Evolutionary conservation across 1,140 invertebrate genomes (phyloP).

Genomic region (Metaphire vulgaris): DNA sequence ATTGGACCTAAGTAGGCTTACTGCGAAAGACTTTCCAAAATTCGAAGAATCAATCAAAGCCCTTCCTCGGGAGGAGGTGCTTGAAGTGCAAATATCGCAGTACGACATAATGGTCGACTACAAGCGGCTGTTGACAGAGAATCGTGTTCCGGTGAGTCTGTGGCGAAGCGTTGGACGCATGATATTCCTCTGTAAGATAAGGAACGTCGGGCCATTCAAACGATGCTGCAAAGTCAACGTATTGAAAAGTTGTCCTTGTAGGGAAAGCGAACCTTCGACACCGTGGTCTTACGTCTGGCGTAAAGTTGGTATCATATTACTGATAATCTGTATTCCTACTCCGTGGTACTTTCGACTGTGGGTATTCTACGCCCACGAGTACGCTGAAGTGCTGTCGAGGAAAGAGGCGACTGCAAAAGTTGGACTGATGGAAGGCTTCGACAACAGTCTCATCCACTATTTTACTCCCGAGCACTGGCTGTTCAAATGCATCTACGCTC

Average conservation of each 20-base stretch:
- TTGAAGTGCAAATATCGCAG: constrained; percentile 15
- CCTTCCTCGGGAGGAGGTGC: neutral
- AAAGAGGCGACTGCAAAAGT: constrained; percentile 30
- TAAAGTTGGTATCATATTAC: constrained; percentile 35
- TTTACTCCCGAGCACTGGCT: constrained; percentile 42
- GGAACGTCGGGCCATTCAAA: constrained; percentile 18
- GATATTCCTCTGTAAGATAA: constrained; percentile 24
- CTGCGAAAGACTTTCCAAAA: constrained; percentile 18
- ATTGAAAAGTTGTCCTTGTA: neutral
- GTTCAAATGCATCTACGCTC: constrained; percentile 42
- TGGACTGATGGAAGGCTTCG: constrained; percentile 34
- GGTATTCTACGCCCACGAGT: constrained; percentile 45
- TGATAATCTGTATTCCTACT: constrained; percentile 40
- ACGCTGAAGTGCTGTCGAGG: constrained; percentile 36
- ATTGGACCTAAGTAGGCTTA: constrained; percentile 15
- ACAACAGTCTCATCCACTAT: constrained; percentile 44
- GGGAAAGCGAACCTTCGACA: neutral
- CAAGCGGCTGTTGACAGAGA: constrained; percentile 28
- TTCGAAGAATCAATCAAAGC: constrained; percentile 13
- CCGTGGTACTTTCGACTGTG: constrained; percentile 44
- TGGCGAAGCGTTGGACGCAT: constrained; percentile 3
- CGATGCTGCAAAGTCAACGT: constrained; percentile 26
- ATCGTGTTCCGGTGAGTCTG: constrained; percentile 25
- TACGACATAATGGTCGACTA: constrained; percentile 29
- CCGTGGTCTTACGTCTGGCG: constrained; percentile 22